These are phyloP conservation scores for Panthera leo DNA, from an alignment of 2,113 vertebrate genomes.

Conservation along the genomic window DNA sequence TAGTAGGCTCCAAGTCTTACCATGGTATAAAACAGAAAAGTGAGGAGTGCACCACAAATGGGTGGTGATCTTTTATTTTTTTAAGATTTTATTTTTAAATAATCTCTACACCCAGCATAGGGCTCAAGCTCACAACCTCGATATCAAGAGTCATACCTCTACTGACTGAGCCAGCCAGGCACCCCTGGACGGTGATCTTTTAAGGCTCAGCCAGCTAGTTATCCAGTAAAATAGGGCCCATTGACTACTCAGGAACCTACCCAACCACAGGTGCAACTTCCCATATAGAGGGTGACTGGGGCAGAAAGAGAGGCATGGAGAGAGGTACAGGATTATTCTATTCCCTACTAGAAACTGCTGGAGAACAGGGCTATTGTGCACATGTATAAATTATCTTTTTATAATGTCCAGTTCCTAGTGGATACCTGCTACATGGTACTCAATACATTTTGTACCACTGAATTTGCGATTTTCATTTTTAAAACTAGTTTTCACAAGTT, in stretches of 20 bases:
- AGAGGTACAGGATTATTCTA: neutral
- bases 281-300: neutral
- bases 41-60: too few relatives aligned
- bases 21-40: neutral
- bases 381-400: neutral
- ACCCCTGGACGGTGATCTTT: neutral
- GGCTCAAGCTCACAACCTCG: neutral
- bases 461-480: conserved; percentile 35
- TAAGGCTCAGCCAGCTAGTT: neutral
- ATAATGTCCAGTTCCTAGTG: neutral
- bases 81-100: neutral
- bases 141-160: neutral
- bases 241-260: neutral
- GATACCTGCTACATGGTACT: neutral
- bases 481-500: neutral
- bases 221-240: neutral
- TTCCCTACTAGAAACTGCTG: neutral
- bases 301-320: neutral
- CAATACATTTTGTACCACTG: neutral
- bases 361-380: neutral
- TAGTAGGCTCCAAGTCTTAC: neutral
- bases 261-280: neutral
- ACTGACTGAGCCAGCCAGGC: neutral
- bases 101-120: neutral
- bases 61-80: neutral